A percentile compares a stretch with the other conserved stretches of the same genome.
phyloP scores from a whole-genome alignment of 2,113 vertebrate genomes.

The Pyxicephalus adspersus region DNA sequence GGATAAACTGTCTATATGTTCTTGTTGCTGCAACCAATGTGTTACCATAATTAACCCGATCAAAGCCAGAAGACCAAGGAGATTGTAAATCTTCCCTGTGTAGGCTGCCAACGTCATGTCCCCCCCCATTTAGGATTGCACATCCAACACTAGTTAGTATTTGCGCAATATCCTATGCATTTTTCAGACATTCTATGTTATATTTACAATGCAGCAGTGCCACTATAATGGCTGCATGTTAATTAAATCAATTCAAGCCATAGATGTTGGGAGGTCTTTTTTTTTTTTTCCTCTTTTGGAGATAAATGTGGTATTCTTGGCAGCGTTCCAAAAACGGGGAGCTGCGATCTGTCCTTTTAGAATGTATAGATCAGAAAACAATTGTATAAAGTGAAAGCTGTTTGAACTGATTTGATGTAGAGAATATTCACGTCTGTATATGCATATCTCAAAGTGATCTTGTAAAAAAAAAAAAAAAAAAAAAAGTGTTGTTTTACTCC shows the following conservation, averaged over 20 bases:
- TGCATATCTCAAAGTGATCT: too few relatives aligned
- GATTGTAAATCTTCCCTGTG: background rate
- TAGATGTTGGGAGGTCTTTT: constrained; percentile 29
- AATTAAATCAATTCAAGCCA: constrained; percentile 49
- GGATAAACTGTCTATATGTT: constrained; percentile 16
- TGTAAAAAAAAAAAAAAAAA: too few relatives aligned
- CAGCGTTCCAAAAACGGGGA: background rate
- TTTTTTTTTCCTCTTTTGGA: background rate
- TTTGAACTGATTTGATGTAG: background rate
- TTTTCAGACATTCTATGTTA: constrained; percentile 75
- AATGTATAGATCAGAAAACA: constrained; percentile 1
- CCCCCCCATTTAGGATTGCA: background rate
- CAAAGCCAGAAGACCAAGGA: background rate
- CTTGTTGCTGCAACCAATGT: background rate
- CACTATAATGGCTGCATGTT: constrained; percentile 35
- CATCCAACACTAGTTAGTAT: background rate
- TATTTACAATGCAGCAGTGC: constrained; percentile 76
- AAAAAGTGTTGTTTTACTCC: constrained; percentile 2
- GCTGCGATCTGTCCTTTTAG: background rate
- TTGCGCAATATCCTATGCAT: constrained; percentile 60
- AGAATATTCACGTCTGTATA: background rate
- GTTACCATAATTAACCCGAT: background rate
- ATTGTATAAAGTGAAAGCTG: background rate
- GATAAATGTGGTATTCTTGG: constrained; percentile 28
- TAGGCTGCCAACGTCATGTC: background rate